phyloP scores from a whole-genome alignment of 2,888 invertebrate species.

The Acanthopleura granulata region DNA sequence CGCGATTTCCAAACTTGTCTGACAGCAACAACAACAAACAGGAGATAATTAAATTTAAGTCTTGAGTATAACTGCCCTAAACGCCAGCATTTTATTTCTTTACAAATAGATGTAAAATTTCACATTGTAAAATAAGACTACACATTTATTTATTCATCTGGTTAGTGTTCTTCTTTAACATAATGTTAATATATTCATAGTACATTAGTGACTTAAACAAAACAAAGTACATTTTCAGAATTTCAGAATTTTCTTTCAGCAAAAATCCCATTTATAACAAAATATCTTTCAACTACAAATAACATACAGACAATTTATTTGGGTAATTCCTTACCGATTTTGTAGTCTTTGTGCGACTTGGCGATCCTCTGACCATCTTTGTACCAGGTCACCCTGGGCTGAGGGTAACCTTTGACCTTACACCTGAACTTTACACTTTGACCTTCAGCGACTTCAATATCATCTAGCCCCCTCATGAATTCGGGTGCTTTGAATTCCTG shows the following conservation, averaged over 20 bases:
- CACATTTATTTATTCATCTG: no score
- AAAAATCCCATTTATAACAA: neutral
- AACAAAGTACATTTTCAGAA: no score
- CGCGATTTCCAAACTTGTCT: conserved; percentile 58
- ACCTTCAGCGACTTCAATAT: conserved; percentile 88
- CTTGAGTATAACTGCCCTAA: no score
- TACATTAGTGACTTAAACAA: no score
- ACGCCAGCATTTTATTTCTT: no score
- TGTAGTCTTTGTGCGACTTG: conserved; percentile 43
- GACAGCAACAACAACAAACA: neutral
- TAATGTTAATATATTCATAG: no score
- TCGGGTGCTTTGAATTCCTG: conserved; percentile 80
- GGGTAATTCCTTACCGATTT: conserved; percentile 47
- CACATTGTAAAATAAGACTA: no score
- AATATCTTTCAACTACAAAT: neutral
- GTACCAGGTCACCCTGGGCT: conserved; percentile 90
- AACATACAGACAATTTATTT: neutral
- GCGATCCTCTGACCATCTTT: conserved; percentile 80
- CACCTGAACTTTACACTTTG: conserved; percentile 85
- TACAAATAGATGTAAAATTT: no score
- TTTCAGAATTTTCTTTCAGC: no score
- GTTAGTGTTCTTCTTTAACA: no score
- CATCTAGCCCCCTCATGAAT: conserved; percentile 83
- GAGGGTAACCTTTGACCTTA: conserved; percentile 91
- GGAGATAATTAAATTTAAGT: no score